phyloP scores from a whole-genome alignment of 2,888 invertebrate genomes.

The Colostygia pectinataria region DNA sequence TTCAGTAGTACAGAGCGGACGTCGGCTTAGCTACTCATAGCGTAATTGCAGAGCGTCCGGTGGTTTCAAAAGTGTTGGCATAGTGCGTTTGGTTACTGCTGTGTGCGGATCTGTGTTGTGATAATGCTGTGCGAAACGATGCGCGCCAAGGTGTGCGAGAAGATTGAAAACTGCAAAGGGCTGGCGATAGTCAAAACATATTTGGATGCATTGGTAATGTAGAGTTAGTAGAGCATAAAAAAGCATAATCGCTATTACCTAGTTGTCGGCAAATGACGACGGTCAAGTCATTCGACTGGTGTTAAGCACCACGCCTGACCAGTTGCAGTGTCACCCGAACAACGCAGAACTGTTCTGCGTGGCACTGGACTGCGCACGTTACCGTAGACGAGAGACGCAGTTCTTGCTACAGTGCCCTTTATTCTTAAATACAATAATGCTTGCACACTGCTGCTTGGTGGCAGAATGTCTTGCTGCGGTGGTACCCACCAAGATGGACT shows the following conservation, averaged over 20 bases:
- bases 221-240: neutral
- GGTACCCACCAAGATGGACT: too few species aligned
- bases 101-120: conserved; percentile 37
- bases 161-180: conserved; percentile 69
- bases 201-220: conserved; percentile 63
- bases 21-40: conserved; percentile 23
- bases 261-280: too few species aligned
- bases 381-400: too few species aligned
- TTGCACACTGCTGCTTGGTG: too few species aligned
- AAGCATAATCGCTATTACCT: neutral
- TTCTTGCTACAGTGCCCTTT: too few species aligned
- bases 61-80: conserved; percentile 60
- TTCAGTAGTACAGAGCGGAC: conserved; percentile 30
- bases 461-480: too few species aligned
- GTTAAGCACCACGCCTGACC: too few species aligned
- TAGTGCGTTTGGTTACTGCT: conserved; percentile 45
- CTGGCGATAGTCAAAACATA: conserved; percentile 69
- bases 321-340: too few species aligned
- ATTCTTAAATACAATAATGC: too few species aligned
- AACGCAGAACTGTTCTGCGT: too few species aligned
- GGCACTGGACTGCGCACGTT: too few species aligned
- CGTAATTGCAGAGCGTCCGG: conserved; percentile 65
- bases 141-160: conserved; percentile 70
- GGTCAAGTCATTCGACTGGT: too few species aligned
- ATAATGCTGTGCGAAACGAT: conserved; percentile 71